Conservation (phyloP, 37 sponge, comb jelly and placozoan genomes). For the Oopsacas minuta region DNA sequence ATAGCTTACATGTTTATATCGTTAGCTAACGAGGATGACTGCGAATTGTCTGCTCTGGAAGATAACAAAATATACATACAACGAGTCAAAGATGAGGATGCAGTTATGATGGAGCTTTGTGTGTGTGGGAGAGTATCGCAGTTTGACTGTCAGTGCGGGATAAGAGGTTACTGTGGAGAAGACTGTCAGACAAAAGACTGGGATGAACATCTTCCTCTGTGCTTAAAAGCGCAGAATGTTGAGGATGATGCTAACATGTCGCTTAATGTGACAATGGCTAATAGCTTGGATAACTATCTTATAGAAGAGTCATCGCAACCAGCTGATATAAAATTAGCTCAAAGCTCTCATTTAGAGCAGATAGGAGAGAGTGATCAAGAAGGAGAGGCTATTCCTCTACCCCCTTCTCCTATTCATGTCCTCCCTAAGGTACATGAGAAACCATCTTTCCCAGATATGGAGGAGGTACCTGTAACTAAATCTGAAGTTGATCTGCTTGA, state of each 20-base stretch:
- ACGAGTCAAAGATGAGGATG: constrained; percentile 15
- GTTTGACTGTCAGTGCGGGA: constrained; percentile 49
- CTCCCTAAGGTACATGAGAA: neutral
- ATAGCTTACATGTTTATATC: neutral
- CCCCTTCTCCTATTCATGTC: neutral
- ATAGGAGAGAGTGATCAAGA: neutral
- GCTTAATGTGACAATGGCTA: neutral
- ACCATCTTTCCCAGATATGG: neutral
- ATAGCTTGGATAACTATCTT: neutral
- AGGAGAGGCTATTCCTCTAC: neutral
- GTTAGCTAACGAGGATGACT: neutral
- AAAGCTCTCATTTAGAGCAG: neutral
- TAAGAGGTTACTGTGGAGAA: constrained; percentile 49
- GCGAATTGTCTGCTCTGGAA: constrained; percentile 24
- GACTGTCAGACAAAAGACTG: constrained; percentile 56
- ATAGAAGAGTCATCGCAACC: neutral
- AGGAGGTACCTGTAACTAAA: neutral
- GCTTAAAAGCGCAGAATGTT: neutral
- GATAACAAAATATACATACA: constrained; percentile 27
- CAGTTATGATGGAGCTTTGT: constrained; percentile 39
- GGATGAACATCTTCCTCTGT: constrained; percentile 23
- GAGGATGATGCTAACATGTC: neutral
- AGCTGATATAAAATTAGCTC: neutral
- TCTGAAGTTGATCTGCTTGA: neutral
- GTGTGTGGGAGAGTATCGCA: constrained; percentile 57